A percentile compares a stretch with the other conserved stretches of the same genome.
phyloP scores from a whole-genome alignment of 2,113 vertebrate genomes.

The Strix uralensis region DNA sequence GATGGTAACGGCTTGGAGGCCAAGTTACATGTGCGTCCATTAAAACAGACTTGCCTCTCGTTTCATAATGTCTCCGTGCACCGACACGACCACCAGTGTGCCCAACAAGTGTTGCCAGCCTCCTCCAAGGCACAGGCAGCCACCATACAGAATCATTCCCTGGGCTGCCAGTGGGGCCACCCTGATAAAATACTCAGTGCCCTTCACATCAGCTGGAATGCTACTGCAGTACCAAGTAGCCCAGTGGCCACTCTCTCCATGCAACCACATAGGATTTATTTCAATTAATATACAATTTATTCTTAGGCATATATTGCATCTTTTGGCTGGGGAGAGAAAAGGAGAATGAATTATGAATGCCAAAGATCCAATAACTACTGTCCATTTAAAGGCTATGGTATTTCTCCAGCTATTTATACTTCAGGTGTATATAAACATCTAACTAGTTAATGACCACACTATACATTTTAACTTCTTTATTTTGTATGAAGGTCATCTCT shows the following conservation, averaged over 20 bases:
- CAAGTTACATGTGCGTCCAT: accelerated
- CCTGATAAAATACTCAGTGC: neutral
- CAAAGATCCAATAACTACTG: neutral
- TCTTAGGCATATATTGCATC: neutral
- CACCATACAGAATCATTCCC: neutral
- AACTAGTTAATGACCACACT: neutral
- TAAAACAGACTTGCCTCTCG: neutral
- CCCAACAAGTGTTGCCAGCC: neutral
- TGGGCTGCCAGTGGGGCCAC: neutral
- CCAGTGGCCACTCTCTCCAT: neutral
- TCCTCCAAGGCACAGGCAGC: neutral
- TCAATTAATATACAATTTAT: neutral
- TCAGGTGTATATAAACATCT: neutral
- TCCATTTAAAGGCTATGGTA: neutral
- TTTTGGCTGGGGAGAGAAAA: neutral
- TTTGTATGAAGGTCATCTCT: neutral
- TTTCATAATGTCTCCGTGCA: accelerated
- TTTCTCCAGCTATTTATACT: slow-evolving; percentile 3
- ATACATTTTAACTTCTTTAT: neutral
- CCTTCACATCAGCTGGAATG: neutral
- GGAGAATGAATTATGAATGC: neutral
- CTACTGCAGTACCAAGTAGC: neutral
- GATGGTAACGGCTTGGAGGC: neutral
- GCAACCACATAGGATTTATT: neutral
- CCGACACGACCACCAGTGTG: neutral